phyloP scores from a whole-genome alignment of 2,113 vertebrate species.

The Osmerus eperlanus region DNA sequence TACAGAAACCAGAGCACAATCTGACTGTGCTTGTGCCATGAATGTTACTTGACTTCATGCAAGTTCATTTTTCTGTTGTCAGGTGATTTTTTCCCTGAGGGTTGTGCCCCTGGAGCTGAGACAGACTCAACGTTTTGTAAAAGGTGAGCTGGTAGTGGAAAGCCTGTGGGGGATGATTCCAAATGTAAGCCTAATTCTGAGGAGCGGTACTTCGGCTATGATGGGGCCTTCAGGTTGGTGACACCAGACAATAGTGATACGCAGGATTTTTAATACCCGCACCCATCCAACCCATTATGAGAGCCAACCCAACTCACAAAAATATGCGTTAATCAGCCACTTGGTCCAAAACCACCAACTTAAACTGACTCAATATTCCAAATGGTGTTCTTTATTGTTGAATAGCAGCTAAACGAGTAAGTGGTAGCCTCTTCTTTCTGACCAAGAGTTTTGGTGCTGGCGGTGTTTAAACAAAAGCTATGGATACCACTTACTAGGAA shows the following conservation, averaged over 20 bases:
- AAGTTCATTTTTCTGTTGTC: slow-evolving; percentile 19
- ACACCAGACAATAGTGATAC: not conserved
- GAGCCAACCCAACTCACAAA: not conserved
- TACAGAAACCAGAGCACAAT: not conserved
- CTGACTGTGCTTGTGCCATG: not conserved
- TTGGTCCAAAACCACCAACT: too few relatives aligned
- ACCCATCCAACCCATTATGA: not conserved
- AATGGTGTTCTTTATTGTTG: too few relatives aligned
- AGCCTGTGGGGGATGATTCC: slow-evolving; percentile 32
- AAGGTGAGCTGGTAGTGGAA: slow-evolving; percentile 70
- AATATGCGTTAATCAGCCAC: too few relatives aligned
- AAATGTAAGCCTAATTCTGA: slow-evolving; percentile 73
- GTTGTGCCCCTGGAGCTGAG: slow-evolving; percentile 84
- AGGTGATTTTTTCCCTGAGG: slow-evolving; percentile 72
- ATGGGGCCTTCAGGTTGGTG: slow-evolving; percentile 81
- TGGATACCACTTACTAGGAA: too few relatives aligned
- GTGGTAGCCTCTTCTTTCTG: too few relatives aligned
- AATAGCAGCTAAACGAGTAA: too few relatives aligned
- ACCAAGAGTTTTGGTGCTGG: too few relatives aligned
- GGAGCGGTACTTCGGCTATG: slow-evolving; percentile 80
- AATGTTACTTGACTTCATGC: not conserved
- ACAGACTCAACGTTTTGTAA: slow-evolving; percentile 71
- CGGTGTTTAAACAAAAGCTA: too few relatives aligned
- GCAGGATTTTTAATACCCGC: not conserved
- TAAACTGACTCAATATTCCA: too few relatives aligned